phyloP scores from a whole-genome alignment of 2,888 invertebrate species.

The Phoenoteleia sp. region DNA sequence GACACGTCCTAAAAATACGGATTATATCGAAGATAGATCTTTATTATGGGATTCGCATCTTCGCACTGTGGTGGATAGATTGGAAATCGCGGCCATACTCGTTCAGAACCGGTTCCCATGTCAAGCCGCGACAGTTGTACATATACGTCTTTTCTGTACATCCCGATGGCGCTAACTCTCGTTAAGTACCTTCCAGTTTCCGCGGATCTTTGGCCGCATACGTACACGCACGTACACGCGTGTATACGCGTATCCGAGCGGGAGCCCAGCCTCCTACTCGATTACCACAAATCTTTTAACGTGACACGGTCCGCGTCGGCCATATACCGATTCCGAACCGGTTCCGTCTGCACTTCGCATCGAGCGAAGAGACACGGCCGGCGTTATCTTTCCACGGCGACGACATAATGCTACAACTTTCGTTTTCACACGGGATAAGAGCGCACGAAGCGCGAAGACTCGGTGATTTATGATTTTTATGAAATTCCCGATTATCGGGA shows the following conservation, averaged over 20 bases:
- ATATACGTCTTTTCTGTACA: slow-evolving; percentile 77
- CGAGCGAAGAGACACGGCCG: slow-evolving; percentile 71
- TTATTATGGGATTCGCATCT: slow-evolving; percentile 79
- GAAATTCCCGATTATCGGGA: slow-evolving; percentile 55
- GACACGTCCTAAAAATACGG: slow-evolving; percentile 36
- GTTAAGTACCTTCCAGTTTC: slow-evolving; percentile 75
- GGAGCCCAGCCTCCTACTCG: slow-evolving; percentile 75
- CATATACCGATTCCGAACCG: slow-evolving; percentile 80
- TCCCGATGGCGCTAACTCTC: slow-evolving; percentile 74
- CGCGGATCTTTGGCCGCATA: slow-evolving; percentile 60
- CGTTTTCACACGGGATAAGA: slow-evolving; percentile 80
- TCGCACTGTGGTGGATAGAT: slow-evolving; percentile 72
- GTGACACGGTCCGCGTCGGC: slow-evolving; percentile 71
- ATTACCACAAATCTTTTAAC: slow-evolving; percentile 75
- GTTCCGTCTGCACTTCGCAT: slow-evolving; percentile 75
- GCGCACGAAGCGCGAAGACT: slow-evolving; percentile 69
- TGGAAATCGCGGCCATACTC: slow-evolving; percentile 81
- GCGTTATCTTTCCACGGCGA: slow-evolving; percentile 73
- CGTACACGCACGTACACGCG: slow-evolving; percentile 12
- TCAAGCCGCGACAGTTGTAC: slow-evolving; percentile 77
- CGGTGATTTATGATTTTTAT: slow-evolving; percentile 69
- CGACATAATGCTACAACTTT: slow-evolving; percentile 80
- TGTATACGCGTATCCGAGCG: slow-evolving; percentile 47
- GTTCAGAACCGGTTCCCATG: slow-evolving; percentile 82
- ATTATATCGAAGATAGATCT: slow-evolving; percentile 70